Percentiles rank a stretch among this genome's conserved stretches.
These are phyloP conservation scores for Theristus sp. DNA, from an alignment of 2,888 invertebrate species.

Conservation along the genomic window DNA sequence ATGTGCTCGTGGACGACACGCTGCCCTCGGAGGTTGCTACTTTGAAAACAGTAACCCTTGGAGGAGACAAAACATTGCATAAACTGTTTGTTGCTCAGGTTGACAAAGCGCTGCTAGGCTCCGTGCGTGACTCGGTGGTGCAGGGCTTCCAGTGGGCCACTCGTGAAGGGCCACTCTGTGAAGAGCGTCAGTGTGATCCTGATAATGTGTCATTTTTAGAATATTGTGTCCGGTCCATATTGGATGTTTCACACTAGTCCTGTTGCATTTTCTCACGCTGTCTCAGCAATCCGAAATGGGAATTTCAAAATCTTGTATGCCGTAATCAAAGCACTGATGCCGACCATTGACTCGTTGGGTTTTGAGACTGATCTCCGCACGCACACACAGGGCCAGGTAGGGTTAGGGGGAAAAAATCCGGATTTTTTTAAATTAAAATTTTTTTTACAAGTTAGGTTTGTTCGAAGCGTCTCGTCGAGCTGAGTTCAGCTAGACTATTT, in stretches of 20 bases:
- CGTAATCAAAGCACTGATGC: constrained; percentile 77
- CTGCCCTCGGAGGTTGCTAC: constrained; percentile 92
- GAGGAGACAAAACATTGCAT: no score
- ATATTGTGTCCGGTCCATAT: no score
- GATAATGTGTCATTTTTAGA: no score
- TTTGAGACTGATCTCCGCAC: constrained; percentile 97
- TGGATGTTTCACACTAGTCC: no score
- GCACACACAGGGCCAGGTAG: constrained; percentile 95
- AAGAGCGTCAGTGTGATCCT: constrained; percentile 62
- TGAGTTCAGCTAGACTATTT: no score
- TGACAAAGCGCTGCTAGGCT: constrained; percentile 26
- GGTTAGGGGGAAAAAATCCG: no score
- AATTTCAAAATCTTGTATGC: constrained; percentile 99
- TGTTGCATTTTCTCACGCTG: no score
- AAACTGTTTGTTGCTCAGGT: no score
- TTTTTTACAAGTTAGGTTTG: no score
- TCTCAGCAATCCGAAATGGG: constrained; percentile 66
- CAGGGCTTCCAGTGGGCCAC: constrained; percentile 99
- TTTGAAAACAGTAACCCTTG: no score
- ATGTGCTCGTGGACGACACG: constrained; percentile 95
- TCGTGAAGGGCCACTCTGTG: constrained; percentile 89
- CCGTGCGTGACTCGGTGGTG: constrained; percentile 93
- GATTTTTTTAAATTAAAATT: no score
- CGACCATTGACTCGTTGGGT: constrained; percentile 97
- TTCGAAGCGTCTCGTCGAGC: no score